These are phyloP conservation scores for Clostera curtula DNA, from an alignment of 2,888 invertebrate genomes.

Conservation along the genomic window DNA sequence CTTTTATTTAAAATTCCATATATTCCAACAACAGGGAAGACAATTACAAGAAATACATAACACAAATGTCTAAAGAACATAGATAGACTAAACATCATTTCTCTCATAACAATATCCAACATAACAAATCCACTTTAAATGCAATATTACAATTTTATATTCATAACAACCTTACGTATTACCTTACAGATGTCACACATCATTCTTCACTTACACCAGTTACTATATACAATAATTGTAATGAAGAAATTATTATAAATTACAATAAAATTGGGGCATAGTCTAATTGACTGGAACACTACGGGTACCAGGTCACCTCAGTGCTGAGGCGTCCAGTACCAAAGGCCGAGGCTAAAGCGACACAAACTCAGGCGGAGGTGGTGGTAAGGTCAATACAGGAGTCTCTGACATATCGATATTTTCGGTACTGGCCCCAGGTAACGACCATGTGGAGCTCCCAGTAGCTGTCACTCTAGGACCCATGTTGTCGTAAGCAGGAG, in stretches of 20 bases:
- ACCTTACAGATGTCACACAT: slow-evolving; percentile 67
- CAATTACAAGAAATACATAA: slow-evolving; percentile 54
- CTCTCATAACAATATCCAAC: slow-evolving; percentile 43
- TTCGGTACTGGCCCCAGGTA: slow-evolving; percentile 77
- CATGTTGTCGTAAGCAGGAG: slow-evolving; percentile 91
- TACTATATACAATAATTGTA: slow-evolving; percentile 60
- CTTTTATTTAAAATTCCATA: slow-evolving; percentile 11
- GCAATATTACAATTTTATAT: slow-evolving; percentile 52
- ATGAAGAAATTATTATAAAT: slow-evolving; percentile 47
- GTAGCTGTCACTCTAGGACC: slow-evolving; percentile 93
- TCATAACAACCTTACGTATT: slow-evolving; percentile 69
- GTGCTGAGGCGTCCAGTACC: slow-evolving; percentile 62
- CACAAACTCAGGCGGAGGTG: slow-evolving; percentile 72
- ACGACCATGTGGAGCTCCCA: slow-evolving; percentile 86
- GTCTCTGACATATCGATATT: slow-evolving; percentile 53
- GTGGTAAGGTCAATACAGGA: slow-evolving; percentile 65
- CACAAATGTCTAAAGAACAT: slow-evolving; percentile 51
- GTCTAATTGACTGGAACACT: slow-evolving; percentile 64
- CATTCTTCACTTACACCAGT: slow-evolving; percentile 44
- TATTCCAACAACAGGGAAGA: slow-evolving; percentile 48
- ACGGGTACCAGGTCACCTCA: slow-evolving; percentile 70
- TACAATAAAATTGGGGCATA: slow-evolving; percentile 59
- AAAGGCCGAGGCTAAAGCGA: slow-evolving; percentile 68
- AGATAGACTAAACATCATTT: slow-evolving; percentile 37
- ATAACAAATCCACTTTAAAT: slow-evolving; percentile 53